Conservation (phyloP, 2,113 vertebrate genomes). For the Hippocampus zosterae region DNA sequence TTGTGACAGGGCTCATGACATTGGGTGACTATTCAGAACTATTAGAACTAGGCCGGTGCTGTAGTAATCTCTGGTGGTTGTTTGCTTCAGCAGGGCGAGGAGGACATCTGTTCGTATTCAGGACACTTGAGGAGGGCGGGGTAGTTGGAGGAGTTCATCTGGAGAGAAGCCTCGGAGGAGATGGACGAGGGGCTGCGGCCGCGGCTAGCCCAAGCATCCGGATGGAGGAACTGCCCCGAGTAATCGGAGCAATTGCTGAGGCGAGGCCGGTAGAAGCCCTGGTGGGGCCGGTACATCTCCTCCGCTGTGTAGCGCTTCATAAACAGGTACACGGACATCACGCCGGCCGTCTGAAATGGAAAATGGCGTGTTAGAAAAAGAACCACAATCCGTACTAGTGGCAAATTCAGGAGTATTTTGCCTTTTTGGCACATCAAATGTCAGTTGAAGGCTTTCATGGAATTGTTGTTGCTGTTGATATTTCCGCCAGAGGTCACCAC, state of each 20-base stretch:
- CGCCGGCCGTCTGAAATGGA: constrained; percentile 76
- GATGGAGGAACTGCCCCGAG: constrained; percentile 88
- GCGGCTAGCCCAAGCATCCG: constrained; percentile 77
- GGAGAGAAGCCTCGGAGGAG: constrained; percentile 86
- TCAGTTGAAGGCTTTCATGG: background rate
- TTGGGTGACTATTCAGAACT: background rate
- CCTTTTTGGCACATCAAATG: background rate
- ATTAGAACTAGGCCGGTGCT: background rate
- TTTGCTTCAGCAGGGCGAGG: constrained; percentile 81
- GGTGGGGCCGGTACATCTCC: constrained; percentile 84
- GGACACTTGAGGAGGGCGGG: constrained; percentile 88
- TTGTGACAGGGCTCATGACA: background rate
- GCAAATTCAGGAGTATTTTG: background rate
- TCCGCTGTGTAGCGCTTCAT: constrained; percentile 90
- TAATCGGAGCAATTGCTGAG: constrained; percentile 92
- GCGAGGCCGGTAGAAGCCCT: constrained; percentile 83
- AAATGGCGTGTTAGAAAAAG: background rate
- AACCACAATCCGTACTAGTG: background rate
- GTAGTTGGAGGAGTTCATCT: constrained; percentile 83
- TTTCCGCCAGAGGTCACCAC: too few species aligned
- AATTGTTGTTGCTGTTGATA: too few species aligned
- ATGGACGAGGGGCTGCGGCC: constrained; percentile 85
- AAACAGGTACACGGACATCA: constrained; percentile 91
- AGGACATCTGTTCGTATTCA: constrained; percentile 89
- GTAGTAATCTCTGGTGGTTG: too few species aligned